These are phyloP conservation scores for Colletes latitarsis DNA, from an alignment of 1,140 invertebrate genomes.

Conservation along the genomic window DNA sequence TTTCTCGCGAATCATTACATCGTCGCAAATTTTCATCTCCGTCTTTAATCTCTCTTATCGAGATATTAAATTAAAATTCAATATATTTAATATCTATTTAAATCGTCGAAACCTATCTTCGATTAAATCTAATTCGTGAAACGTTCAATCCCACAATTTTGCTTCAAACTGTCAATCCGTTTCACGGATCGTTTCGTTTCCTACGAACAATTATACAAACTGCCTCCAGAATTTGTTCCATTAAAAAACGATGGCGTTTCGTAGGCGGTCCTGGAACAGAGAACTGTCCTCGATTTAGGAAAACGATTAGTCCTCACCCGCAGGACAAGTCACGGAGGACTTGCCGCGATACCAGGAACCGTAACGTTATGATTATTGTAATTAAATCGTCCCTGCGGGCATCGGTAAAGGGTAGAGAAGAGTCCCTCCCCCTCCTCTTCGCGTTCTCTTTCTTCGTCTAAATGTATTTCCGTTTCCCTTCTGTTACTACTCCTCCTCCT, in stretches of 20 bases:
- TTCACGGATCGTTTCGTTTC: no score
- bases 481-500: conserved; percentile 13
- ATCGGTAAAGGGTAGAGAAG: conserved; percentile 50
- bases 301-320: conserved; percentile 70
- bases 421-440: conserved; percentile 27
- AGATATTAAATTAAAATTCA: no score
- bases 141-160: no score
- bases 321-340: conserved; percentile 69
- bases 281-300: conserved; percentile 70
- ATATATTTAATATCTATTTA: no score
- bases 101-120: no score
- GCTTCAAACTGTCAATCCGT: no score
- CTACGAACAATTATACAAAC: no score
- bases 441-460: conserved; percentile 16
- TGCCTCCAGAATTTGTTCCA: neutral
- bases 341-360: conserved; percentile 70
- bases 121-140: no score
- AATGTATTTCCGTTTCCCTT: conserved; percentile 24
- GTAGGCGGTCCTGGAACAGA: neutral
- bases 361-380: conserved; percentile 77
- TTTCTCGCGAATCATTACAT: no score
- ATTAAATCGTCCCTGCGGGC: conserved; percentile 73
- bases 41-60: no score
- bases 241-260: conserved; percentile 1
- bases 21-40: no score